Evolutionary conservation across 92 coral and sea anemone genomes (phyloP), one percentile per base, ranked within the genome.

Genomic region (Epizoanthus fatuus): DNA sequence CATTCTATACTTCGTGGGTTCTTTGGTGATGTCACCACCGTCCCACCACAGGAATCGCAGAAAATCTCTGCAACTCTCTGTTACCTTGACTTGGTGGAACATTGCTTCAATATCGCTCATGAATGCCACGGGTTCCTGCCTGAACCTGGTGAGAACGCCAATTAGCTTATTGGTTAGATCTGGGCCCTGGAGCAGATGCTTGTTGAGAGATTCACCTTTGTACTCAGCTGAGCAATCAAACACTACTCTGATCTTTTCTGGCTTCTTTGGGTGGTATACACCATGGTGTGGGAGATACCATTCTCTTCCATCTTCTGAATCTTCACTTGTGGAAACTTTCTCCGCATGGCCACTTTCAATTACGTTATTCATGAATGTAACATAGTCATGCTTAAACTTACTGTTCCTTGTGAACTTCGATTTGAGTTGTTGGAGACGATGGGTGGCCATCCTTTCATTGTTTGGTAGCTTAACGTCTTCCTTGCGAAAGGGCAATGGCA

Each of bases 201-300:
- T 54, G 32, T 70, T 69, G 57, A 83, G 40, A 54, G 72, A 69
- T 73, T 72, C 81, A 32, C 81, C 73, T 39, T 84, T 72, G 55
- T 72, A 84, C 72, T 72, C 81, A 52, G 81, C 20, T 8, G 83
- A 75, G 35, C 35, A 29, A 29, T 29, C 35, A 29, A 29, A 29
- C 35, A 29, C 35, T 29, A 29, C 35, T 29, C 52, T 82, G 67
- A 70, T 85, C 77, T 71, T 69, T 42, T 16, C 69, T 37, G 81
- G 81, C 55, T 81, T 87, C 55, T 81, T 83, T 53, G 66, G 86
- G 67, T 81, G 78, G 54, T 40, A 68, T 59, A 81, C 86, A 51
- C 86, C 86, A 81, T 81, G 91, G 75, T 87, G 91, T 1, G 90
- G 90, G 12, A 86, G 75, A 79, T 86, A 86, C 86, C 86, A 86